These are phyloP conservation scores for Poeciliopsis gracilis DNA, from an alignment of 2,797 vertebrate species.

Conservation along the genomic window DNA sequence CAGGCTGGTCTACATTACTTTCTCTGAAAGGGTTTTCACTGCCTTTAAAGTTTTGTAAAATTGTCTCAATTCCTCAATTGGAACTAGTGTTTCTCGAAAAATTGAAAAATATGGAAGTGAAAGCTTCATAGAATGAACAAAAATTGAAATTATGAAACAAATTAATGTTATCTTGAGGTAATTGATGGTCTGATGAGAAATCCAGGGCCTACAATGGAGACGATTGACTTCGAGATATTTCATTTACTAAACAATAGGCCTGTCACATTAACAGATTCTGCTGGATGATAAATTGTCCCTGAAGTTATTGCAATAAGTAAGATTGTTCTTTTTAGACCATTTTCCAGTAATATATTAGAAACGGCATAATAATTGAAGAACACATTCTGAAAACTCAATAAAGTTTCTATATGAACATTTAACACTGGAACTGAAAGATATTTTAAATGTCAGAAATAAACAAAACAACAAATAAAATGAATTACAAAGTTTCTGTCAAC, in stretches of 20 bases:
- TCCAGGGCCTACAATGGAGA: background rate
- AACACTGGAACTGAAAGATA: no score
- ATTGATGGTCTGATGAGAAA: background rate
- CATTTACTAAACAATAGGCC: constrained; percentile 64
- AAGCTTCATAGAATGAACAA: background rate
- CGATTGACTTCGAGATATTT: background rate
- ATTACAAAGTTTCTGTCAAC: no score
- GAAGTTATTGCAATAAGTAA: no score
- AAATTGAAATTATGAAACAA: background rate
- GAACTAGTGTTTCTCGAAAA: background rate
- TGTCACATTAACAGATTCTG: no score
- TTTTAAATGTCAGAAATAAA: no score
- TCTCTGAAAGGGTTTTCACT: background rate
- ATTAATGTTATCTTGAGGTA: background rate
- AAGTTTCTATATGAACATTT: no score
- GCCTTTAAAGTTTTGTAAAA: background rate
- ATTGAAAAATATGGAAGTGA: background rate
- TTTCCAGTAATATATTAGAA: no score
- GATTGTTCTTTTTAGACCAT: no score
- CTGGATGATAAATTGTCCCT: no score
- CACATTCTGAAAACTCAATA: no score
- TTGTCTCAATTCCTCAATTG: background rate
- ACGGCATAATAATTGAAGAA: no score
- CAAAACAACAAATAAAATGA: no score
- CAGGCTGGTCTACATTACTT: background rate